A percentile compares a stretch with the other conserved stretches of the same genome.
These are phyloP conservation scores for Pipra filicauda DNA, from an alignment of 2,113 vertebrate genomes.

Conservation along the genomic window DNA sequence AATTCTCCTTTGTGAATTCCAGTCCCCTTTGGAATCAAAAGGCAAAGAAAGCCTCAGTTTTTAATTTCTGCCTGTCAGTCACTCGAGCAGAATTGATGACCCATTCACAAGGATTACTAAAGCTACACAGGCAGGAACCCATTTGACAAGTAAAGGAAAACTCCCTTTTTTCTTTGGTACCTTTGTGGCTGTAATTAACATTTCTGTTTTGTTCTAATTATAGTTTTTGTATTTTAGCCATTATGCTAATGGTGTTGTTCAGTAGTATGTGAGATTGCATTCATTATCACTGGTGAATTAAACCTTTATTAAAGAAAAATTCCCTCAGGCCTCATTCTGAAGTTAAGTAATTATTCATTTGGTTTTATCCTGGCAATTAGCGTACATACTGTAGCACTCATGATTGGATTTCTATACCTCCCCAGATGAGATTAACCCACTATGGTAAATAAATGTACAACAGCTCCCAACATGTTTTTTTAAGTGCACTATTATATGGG, in stretches of 20 bases:
- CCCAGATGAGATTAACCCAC: conserved; percentile 81
- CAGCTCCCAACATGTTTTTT: conserved; percentile 63
- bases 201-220: conserved; percentile 85
- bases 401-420: conserved; percentile 78
- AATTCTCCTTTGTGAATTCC: not conserved
- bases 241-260: conserved; percentile 87
- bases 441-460: conserved; percentile 77
- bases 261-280: conserved; percentile 87
- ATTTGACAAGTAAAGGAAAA: conserved; percentile 53
- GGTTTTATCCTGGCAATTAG: conserved; percentile 85
- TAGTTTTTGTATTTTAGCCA: conserved; percentile 84
- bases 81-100: not conserved
- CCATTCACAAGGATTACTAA: not conserved
- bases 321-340: conserved; percentile 82
- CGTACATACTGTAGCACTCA: conserved; percentile 81
- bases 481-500: conserved; percentile 60
- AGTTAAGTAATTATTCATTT: conserved; percentile 88
- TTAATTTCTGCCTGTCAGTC: conserved; percentile 51
- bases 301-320: conserved; percentile 88
- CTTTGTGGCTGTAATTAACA: conserved; percentile 80
- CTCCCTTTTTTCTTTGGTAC: conserved; percentile 75
- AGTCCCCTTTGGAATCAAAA: not conserved
- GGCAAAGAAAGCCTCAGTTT: not conserved
- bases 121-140: not conserved
- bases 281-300: conserved; percentile 89